Evolutionary conservation across 2,113 vertebrate genomes (phyloP), one percentile per base, ranked within the genome.

Genomic region (Camelus bactrianus): DNA sequence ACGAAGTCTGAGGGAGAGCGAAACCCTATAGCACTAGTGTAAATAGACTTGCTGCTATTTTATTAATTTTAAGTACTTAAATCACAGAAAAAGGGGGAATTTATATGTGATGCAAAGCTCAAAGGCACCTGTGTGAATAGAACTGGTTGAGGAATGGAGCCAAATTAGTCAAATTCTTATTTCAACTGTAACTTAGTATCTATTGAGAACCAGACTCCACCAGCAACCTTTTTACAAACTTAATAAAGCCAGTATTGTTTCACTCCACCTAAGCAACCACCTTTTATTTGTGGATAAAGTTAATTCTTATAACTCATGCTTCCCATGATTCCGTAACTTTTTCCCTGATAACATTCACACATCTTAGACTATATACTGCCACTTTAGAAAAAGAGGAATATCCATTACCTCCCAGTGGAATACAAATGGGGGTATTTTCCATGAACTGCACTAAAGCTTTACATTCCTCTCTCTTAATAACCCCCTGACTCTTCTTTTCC

Each of bases 401-500:
- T 35, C 7, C 79, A 72, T 16, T 48, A 54, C 20, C 73, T 60
- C 50, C 85, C 26, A 30, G 7, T 70, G 69, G 15, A 96, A 92
- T 83, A 86, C 17, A 93, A 92, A 94, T 52, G 30, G 72, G 54
- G 35, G 9, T 91, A 87, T 48, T 96, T 96, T 95, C 91, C 88
- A 91, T 13, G 60, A 92, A 91, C 42, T 48, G 11, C 22, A 91
- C 46, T 75, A 50, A 12, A 79, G 58, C 85, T 81, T 48, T 70
- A 92, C 35, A 89, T 54, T 84, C 32, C 17, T 81, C 17, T 60
- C 80, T 97, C 82, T 93, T 85, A 86, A 92, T 76, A 90, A 80
- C 24, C 15, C 48, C 77, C 54, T 85, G 88, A 86, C 73, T 96
- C 92, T 65, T 93, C 77, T 93, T 96, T 97, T 97, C 94, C 93